A percentile compares a stretch with the other conserved stretches of the same genome.
Conservation (phyloP, 2,113 vertebrate species). For the Psephotus haematonotus region DNA sequence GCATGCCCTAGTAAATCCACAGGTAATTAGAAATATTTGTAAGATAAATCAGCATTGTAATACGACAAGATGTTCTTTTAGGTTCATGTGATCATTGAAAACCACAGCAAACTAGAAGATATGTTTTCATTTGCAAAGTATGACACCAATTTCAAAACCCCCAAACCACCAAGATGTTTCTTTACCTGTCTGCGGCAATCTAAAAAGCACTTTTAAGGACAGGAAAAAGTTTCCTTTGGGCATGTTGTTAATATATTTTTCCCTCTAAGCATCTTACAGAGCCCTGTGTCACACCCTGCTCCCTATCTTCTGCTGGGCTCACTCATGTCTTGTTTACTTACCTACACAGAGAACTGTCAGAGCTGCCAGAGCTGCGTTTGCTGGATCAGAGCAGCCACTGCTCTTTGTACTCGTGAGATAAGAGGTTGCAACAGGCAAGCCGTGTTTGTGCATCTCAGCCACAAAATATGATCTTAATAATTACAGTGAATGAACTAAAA, state of each 20-base stretch:
- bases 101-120: background rate
- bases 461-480: conserved; percentile 59
- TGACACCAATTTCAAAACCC: background rate
- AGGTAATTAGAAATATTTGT: background rate
- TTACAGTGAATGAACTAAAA: conserved; percentile 50
- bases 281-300: fast-evolving
- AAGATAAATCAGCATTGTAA: background rate
- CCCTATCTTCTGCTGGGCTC: background rate
- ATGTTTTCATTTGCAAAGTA: background rate
- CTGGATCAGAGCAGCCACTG: conserved; percentile 33
- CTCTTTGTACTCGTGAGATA: conserved; percentile 49
- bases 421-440: conserved; percentile 31
- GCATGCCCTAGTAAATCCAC: background rate
- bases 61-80: background rate
- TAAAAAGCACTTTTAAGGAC: background rate
- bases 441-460: background rate
- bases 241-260: background rate
- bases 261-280: background rate
- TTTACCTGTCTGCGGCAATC: background rate
- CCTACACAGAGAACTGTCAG: background rate
- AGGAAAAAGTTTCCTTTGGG: background rate
- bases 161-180: background rate
- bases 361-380: background rate
- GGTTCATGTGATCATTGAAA: background rate
- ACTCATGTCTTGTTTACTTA: background rate